Evolutionary conservation across 2,113 vertebrate species (phyloP), one percentile per base, ranked within the genome.

Genomic region (Sakesphorus luctuosus): DNA sequence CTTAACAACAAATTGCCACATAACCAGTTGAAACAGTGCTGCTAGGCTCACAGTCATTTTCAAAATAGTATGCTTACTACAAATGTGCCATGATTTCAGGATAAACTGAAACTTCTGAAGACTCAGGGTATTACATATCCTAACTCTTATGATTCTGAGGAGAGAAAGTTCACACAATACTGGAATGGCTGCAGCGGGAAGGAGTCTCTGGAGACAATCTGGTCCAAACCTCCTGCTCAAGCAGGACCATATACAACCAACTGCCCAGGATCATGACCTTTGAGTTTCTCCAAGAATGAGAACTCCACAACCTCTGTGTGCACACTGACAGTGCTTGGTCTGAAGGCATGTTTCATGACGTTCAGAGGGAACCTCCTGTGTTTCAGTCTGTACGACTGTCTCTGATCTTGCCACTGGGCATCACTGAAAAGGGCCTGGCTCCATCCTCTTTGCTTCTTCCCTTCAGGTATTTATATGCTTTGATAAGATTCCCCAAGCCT

Each of bases 191-290:
- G 76, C 31, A 8, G 16, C 24, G 7, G 21, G 63, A 84, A 47
- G 29, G 25, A 2, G 24, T 43, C 19, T 50, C 50, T 71, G 55
- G 35, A 71, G 61, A 17, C 23, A 24, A 17, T 29, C 38, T 66
- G 12, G 10, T 66, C 46, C 26, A 50, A 40, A 20, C 5, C 33
- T 47, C 29, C 49, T 62, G 24, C 53, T 87, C 43, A 46, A 31
- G 28, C 43, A 81, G 19, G 53, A 18, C 1, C 10, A 65, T 7
- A 44, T n/a, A 9, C 10, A 76, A 11, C 0, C 0, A 9, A 16
- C 21, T 81, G 33, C n/a, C 78, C 44, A 59, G 38, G 7, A 40
- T 31, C 6, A 5, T 26, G 5, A 7, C 8, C 40, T 46, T n/a
- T 0, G 1, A 43, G 1, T 52, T 89, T 62, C 49, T n/a, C 43